Evolutionary conservation across 2,888 invertebrate species (phyloP).

Genomic region (Drosophila birchii): DNA sequence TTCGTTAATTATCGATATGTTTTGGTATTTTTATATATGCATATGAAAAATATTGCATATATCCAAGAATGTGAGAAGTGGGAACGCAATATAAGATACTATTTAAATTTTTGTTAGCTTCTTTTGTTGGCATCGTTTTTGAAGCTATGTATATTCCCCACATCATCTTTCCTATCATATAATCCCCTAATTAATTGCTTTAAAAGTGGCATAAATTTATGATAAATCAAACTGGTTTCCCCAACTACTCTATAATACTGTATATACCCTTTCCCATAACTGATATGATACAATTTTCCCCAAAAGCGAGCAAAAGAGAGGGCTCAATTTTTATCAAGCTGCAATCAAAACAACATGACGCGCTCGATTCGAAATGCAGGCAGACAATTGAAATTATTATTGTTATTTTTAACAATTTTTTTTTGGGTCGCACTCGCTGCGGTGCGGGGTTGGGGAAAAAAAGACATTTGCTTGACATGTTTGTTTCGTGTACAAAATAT

Average conservation of each 20-base stretch:
- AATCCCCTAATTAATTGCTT: conserved; percentile 26
- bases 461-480: conserved; percentile 76
- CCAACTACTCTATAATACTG: conserved; percentile 1
- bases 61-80: background rate
- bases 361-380: conserved; percentile 57
- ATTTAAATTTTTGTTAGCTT: background rate
- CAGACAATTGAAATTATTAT: conserved; percentile 68
- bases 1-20: background rate
- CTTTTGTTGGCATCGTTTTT: background rate
- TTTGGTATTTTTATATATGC: background rate
- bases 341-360: conserved; percentile 71
- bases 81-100: background rate
- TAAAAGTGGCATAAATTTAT: conserved; percentile 24
- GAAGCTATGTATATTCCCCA: background rate
- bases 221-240: conserved; percentile 41
- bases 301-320: conserved; percentile 35
- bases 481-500: conserved; percentile 75
- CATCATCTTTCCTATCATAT: background rate
- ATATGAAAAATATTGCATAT: no score
- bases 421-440: conserved; percentile 9
- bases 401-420: conserved; percentile 46
- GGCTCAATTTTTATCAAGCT: conserved; percentile 48
- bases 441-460: conserved; percentile 16
- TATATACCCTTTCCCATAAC: background rate
- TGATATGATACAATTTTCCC: conserved; percentile 55